phyloP scores from a whole-genome alignment of 2,888 invertebrate species.

The Congeria kusceri region DNA sequence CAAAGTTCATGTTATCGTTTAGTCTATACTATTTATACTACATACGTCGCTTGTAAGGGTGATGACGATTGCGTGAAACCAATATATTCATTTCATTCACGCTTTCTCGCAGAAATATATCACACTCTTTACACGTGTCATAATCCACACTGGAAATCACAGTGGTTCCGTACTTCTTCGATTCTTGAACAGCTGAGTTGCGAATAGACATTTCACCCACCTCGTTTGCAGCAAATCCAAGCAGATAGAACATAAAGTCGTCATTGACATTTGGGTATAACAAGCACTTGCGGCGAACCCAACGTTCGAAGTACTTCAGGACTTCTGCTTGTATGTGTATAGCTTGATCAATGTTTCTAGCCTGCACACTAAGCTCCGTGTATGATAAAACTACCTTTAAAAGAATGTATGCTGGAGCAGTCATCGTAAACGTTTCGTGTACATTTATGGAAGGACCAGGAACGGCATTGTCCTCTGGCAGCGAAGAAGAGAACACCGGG shows the following conservation, averaged over 20 bases:
- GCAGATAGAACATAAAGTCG: background rate
- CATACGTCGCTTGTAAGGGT: too few species aligned
- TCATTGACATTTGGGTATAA: background rate
- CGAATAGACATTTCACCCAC: slow-evolving; percentile 1
- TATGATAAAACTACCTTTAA: background rate
- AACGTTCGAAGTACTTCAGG: slow-evolving; percentile 5
- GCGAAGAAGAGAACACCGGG: too few species aligned
- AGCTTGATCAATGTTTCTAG: background rate
- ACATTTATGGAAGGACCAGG: background rate
- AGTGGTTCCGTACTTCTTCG: background rate
- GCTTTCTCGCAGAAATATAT: too few species aligned
- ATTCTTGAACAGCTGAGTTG: background rate
- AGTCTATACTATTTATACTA: too few species aligned
- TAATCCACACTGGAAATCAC: too few species aligned
- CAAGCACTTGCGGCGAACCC: background rate
- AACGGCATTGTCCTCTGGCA: too few species aligned
- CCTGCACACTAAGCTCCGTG: background rate
- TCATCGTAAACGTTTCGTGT: background rate
- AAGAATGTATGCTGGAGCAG: slow-evolving; percentile 6
- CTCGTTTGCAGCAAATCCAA: background rate
- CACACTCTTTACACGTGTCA: too few species aligned
- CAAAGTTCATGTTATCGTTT: too few species aligned
- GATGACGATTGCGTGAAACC: too few species aligned
- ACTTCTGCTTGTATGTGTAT: background rate
- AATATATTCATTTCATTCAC: too few species aligned